A percentile compares a stretch with the other conserved stretches of the same genome.
phyloP scores from a whole-genome alignment of 2,888 invertebrate species.

The Saturnia japonica region DNA sequence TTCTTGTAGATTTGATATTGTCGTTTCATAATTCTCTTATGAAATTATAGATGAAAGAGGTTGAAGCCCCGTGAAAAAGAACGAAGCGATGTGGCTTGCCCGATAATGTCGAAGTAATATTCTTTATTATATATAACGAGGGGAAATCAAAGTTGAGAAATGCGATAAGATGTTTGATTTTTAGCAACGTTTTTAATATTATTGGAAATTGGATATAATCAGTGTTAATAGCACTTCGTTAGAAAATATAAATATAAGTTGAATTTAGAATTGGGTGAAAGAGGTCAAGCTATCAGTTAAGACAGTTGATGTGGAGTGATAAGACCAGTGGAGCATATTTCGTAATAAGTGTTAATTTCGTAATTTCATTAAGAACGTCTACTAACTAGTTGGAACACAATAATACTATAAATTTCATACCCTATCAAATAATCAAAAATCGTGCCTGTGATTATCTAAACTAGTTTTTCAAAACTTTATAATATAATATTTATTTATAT shows the following conservation, averaged over 20 bases:
- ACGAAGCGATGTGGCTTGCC: constrained; percentile 2
- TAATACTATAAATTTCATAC: too few relatives aligned
- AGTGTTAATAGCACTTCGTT: not conserved
- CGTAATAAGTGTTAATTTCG: not conserved
- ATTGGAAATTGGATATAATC: not conserved
- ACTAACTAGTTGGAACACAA: too few relatives aligned
- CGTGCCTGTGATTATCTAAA: too few relatives aligned
- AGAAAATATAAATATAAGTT: not conserved
- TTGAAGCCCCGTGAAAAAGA: constrained; percentile 7
- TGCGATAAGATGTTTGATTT: not conserved
- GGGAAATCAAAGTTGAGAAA: constrained; percentile 4
- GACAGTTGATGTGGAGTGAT: not conserved
- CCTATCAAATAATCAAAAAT: too few relatives aligned
- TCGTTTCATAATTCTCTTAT: constrained; percentile 29
- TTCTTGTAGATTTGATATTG: constrained; percentile 38
- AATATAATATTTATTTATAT: too few relatives aligned
- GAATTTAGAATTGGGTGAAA: not conserved
- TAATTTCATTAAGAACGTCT: not conserved
- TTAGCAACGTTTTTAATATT: not conserved
- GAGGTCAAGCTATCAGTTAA: not conserved
- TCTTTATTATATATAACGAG: constrained; percentile 4
- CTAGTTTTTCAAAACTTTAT: not conserved
- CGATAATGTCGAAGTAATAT: not conserved
- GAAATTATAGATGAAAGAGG: constrained; percentile 21
- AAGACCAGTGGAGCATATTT: not conserved